Evolutionary conservation across 2,888 invertebrate genomes (phyloP).

Genomic region (Tetranychus piercei): DNA sequence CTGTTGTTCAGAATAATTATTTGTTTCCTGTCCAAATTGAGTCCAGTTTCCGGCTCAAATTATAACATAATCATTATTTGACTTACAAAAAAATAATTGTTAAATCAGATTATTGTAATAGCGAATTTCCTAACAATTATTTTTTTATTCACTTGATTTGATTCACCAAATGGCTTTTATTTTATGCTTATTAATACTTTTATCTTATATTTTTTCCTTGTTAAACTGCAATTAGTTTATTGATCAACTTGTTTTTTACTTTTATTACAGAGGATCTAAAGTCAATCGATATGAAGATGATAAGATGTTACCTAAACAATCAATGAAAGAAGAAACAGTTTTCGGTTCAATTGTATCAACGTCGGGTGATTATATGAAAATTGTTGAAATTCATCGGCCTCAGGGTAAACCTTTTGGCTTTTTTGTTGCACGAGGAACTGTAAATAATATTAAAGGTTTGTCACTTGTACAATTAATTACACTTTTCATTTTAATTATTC

Average conservation of each 20-base stretch:
- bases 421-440: conserved; percentile 32
- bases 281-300: background rate
- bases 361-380: background rate
- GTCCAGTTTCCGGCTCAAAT: background rate
- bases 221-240: background rate
- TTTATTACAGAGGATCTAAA: background rate
- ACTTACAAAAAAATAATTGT: too few relatives aligned
- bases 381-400: conserved; percentile 28
- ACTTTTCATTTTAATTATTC: conserved; percentile 1
- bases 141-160: too few relatives aligned
- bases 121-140: too few relatives aligned
- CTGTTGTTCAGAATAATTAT: background rate
- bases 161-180: too few relatives aligned
- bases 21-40: background rate
- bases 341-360: background rate
- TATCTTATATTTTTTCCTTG: too few relatives aligned
- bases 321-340: background rate
- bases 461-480: background rate
- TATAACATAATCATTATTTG: background rate
- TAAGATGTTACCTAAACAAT: conserved; percentile 4
- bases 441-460: conserved; percentile 31
- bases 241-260: background rate
- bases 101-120: too few relatives aligned
- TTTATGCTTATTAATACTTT: too few relatives aligned
- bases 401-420: conserved; percentile 32